Conservation (phyloP, 2,888 invertebrate species). For the Psococerastis gibbosa region DNA sequence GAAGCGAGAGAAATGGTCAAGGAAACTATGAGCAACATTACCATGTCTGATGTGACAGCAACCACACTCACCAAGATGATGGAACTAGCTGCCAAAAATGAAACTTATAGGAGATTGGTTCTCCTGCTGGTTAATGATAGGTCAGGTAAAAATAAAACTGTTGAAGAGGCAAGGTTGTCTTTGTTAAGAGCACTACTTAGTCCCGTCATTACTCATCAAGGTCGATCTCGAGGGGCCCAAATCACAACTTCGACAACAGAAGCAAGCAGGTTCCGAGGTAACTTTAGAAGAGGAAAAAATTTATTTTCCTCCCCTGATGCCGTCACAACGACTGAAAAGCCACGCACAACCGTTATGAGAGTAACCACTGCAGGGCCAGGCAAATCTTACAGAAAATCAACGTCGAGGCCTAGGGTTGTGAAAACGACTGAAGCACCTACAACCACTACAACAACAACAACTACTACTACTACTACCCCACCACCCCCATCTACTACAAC, state of each 20-base stretch:
- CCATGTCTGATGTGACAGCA: constrained; percentile 55
- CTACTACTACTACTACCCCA: constrained; percentile 6
- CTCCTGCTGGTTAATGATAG: constrained; percentile 53
- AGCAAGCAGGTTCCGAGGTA: constrained; percentile 19
- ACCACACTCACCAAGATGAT: constrained; percentile 58
- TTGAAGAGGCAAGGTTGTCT: constrained; percentile 48
- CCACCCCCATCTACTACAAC: too few relatives aligned
- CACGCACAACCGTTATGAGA: constrained; percentile 2
- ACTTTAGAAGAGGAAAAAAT: constrained; percentile 12
- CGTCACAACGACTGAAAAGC: constrained; percentile 11
- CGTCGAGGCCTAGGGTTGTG: constrained; percentile 11
- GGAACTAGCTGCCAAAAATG: constrained; percentile 61
- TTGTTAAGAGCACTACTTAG: constrained; percentile 48
- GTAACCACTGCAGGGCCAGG: constrained; percentile 10
- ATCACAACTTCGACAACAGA: constrained; percentile 24
- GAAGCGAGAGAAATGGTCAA: constrained; percentile 50
- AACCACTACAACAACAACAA: constrained; percentile 11
- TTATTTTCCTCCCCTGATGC: neutral
- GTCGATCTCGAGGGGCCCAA: constrained; percentile 22
- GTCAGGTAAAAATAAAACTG: constrained; percentile 43
- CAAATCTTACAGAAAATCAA: constrained; percentile 7
- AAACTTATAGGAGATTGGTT: constrained; percentile 42
- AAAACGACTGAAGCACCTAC: constrained; percentile 6
- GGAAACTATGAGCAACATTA: constrained; percentile 54
- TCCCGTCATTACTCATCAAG: constrained; percentile 28